Evolutionary conservation across 2,797 vertebrate species (phyloP).

Genomic region (Melanotaenia trifasciata): DNA sequence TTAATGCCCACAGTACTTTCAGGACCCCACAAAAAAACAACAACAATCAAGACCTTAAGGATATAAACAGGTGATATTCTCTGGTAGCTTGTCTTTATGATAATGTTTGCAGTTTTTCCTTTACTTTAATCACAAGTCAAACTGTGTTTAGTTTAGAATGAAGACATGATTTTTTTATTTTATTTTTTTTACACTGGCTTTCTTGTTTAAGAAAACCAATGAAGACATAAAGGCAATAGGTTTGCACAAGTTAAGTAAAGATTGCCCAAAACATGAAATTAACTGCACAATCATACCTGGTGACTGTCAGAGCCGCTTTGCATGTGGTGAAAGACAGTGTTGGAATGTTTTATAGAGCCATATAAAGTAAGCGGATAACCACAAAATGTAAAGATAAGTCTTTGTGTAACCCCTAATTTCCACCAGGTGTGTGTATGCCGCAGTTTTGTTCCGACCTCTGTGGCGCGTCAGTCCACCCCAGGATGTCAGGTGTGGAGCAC

Average conservation of each 20-base stretch:
- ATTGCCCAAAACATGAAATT: no score
- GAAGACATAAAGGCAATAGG: background rate
- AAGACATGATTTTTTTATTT: background rate
- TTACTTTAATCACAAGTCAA: background rate
- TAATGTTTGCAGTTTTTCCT: background rate
- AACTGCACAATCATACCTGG: background rate
- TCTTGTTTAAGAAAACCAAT: background rate
- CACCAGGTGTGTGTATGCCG: no score
- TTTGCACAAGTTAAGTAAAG: background rate
- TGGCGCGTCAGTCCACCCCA: no score
- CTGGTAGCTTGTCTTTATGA: background rate
- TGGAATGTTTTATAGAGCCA: slow-evolving; percentile 33
- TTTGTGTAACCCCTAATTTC: slow-evolving; percentile 3
- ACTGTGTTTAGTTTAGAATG: background rate
- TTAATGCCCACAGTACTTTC: slow-evolving; percentile 9
- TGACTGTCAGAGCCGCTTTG: slow-evolving; percentile 29
- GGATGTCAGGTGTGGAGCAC: no score
- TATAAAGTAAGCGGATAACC: slow-evolving; percentile 28
- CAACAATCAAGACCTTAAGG: background rate
- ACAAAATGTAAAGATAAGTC: slow-evolving; percentile 17
- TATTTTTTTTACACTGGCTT: background rate
- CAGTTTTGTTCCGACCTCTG: no score
- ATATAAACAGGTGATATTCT: background rate
- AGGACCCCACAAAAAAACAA: background rate
- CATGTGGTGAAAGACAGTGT: slow-evolving; percentile 39